Conservation (phyloP, 2,113 vertebrate species). For the Cynoglossus semilaevis region DNA sequence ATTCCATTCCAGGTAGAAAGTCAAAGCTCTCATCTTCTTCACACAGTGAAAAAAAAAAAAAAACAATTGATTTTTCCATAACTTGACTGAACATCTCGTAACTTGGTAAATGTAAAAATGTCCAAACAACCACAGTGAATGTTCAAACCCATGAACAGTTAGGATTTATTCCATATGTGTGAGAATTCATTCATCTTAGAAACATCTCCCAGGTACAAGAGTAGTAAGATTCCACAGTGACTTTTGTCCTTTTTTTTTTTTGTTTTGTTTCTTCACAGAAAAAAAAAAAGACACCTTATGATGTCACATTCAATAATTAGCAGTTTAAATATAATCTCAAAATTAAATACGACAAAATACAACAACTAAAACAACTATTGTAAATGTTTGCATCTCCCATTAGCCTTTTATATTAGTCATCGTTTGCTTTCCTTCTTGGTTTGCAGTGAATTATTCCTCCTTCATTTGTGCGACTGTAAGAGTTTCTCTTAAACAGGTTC, state of each 20-base stretch:
- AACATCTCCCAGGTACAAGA: background rate
- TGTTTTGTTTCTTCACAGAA: background rate
- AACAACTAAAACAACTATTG: background rate
- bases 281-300: background rate
- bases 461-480: background rate
- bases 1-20: no score
- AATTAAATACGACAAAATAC: background rate
- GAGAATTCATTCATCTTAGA: background rate
- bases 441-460: background rate
- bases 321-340: background rate
- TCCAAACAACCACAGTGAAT: no score
- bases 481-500: no score
- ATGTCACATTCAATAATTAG: background rate
- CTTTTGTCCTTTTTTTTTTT: no score
- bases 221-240: background rate
- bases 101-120: no score
- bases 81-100: no score
- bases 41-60: no score
- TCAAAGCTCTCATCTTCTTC: no score
- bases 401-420: background rate
- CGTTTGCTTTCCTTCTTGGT: no score
- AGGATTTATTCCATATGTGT: background rate
- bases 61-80: no score
- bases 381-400: background rate
- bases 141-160: no score